Conservation (phyloP, 1,140 invertebrate species). For the Caerostris extrusa region DNA sequence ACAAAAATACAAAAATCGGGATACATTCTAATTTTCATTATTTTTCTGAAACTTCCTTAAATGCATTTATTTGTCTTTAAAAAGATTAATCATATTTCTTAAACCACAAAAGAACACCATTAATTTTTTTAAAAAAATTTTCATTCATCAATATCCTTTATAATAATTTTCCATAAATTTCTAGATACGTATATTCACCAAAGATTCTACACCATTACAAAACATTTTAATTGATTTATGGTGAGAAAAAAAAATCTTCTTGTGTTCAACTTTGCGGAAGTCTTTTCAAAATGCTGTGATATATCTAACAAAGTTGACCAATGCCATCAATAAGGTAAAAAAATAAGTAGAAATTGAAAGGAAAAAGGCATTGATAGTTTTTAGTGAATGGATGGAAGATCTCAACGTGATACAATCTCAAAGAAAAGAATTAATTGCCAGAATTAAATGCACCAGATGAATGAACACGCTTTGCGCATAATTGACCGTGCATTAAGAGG, state of each 20-base stretch:
- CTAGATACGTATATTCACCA: no score
- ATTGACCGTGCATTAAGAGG: background rate
- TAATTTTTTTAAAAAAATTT: no score
- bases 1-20: no score
- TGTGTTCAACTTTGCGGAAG: background rate
- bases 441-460: background rate
- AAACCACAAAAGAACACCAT: no score
- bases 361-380: background rate
- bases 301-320: background rate
- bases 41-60: no score
- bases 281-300: background rate
- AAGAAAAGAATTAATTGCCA: constrained; percentile 3
- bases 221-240: no score
- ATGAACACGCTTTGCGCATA: background rate
- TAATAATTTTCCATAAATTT: no score
- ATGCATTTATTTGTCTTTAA: no score
- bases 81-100: no score
- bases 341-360: background rate
- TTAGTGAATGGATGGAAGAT: constrained; percentile 1
- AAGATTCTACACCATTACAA: no score
- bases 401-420: background rate
- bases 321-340: background rate
- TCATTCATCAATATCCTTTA: no score
- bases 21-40: no score
- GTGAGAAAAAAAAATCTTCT: background rate